Evolutionary conservation across 2,113 vertebrate genomes (phyloP), one percentile per base, ranked within the genome.

Genomic region (Eptesicus fuscus): DNA sequence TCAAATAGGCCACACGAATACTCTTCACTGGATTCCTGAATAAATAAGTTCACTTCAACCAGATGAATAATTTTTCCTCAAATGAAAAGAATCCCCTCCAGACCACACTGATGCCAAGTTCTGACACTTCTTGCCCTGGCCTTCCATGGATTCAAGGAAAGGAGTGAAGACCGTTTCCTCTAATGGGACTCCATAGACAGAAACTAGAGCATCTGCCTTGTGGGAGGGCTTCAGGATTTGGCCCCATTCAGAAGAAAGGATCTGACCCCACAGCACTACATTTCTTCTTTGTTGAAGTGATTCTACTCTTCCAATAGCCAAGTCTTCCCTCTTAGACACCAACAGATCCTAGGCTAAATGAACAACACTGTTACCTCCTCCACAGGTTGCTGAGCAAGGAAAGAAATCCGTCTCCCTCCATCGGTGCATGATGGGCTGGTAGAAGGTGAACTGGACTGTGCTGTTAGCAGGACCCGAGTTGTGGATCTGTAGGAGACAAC

Each of bases 361-460:
- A 79, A 51, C 47, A 69, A 59, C 47, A 63, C 1, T 14, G 47
- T 98, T 98, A 99, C 99, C 99, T 99, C 99, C 99, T 97, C 99
- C 99, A 96, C 99, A 99, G 59, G 99, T 99, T 97, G 99, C 99
- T 9, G 99, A 99, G 96, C 99, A 99, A 67, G 99, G 99, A 42
- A 99, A 99, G 98, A 99, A 99, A 98, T 99, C 99, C 0, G 99
- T 99, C 98, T 99, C 99, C 94, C 99, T 99, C 99, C 99, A 99
- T 95, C 98, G 99, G 88, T 99, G 99, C 96, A 99, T 98, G 92
- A 99, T 99, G 32, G 99, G 99, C 95, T 99, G 99, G 92, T 99
- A 99, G 98, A 99, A 99, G 93, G 99, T 99, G 97, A 99, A 99
- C 98, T 99, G 99, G 61, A 99, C 98, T 9, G 99, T 98, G 42